Conservation (phyloP, 1,140 invertebrate genomes). For the Ceratosolen fusciceps region DNA sequence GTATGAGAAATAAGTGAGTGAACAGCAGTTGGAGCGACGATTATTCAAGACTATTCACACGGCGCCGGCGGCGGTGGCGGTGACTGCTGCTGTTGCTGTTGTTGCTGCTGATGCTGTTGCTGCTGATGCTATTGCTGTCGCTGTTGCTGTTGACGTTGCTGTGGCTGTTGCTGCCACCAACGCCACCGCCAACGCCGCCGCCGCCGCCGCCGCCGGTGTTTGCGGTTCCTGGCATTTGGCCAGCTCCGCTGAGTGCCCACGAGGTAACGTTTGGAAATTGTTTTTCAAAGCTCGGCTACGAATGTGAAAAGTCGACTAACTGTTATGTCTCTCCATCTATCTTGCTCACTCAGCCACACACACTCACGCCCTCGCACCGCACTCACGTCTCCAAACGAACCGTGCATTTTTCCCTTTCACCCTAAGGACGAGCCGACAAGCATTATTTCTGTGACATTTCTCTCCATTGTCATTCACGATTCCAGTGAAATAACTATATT, state of each 20-base stretch:
- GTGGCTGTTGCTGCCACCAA: too few species aligned
- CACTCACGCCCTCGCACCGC: constrained; percentile 3
- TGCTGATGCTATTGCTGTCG: too few species aligned
- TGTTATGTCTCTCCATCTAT: too few species aligned
- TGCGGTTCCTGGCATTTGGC: neutral
- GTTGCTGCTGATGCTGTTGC: too few species aligned
- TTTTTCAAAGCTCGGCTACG: neutral
- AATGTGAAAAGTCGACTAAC: constrained; percentile 8
- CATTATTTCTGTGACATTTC: constrained; percentile 37
- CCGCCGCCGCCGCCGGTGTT: too few species aligned
- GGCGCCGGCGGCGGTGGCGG: too few species aligned
- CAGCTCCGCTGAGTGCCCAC: neutral
- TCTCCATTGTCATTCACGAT: constrained; percentile 23
- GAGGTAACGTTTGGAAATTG: constrained; percentile 40
- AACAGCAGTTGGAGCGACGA: constrained; percentile 1
- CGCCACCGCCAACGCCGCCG: too few species aligned
- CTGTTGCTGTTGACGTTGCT: too few species aligned
- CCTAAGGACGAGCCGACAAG: neutral
- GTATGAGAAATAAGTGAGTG: constrained; percentile 11
- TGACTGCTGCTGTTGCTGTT: too few species aligned
- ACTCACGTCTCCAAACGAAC: neutral
- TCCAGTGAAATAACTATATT: constrained; percentile 16
- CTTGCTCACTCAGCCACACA: too few species aligned
- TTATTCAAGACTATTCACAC: constrained; percentile 13
- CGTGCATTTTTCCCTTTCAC: neutral